A percentile compares a stretch with the other conserved stretches of the same genome.
Conservation (phyloP, 2,113 vertebrate species). For the Buteo buteo region DNA sequence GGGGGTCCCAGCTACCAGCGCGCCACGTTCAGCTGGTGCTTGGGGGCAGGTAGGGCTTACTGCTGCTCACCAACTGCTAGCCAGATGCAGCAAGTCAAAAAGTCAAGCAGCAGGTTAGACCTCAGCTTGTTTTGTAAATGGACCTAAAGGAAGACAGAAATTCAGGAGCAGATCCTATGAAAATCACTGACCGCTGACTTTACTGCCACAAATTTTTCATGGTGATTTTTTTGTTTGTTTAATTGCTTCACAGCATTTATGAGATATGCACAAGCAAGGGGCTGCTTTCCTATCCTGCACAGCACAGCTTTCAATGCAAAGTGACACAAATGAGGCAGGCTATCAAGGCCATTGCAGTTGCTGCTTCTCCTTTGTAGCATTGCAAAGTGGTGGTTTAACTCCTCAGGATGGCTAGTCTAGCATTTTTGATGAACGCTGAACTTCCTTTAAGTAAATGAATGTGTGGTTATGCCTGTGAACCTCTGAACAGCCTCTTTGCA, state of each 20-base stretch:
- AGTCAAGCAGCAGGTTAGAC: not conserved
- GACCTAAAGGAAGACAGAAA: not conserved
- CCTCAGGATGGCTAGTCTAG: not conserved
- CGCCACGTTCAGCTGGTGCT: not conserved
- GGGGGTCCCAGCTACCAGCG: fast-evolving
- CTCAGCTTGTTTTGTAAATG: not conserved
- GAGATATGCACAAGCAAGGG: not conserved
- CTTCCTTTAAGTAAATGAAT: not conserved
- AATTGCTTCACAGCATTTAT: not conserved
- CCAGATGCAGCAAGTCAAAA: not conserved
- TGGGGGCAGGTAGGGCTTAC: not conserved
- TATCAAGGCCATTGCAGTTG: not conserved
- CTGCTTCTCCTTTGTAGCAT: not conserved
- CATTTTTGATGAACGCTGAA: not conserved
- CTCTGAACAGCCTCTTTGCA: not conserved
- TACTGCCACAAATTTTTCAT: not conserved
- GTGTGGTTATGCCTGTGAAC: not conserved
- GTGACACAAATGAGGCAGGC: not conserved
- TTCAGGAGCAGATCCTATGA: not conserved
- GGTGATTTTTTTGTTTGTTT: not conserved
- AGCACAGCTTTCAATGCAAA: not conserved
- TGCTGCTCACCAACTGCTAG: not conserved
- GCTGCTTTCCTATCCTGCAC: not conserved
- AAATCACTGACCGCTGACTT: not conserved
- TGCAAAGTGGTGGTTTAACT: not conserved